Evolutionary conservation across 2,888 invertebrate genomes (phyloP).

Genomic region (Romanomermis culicivorax): DNA sequence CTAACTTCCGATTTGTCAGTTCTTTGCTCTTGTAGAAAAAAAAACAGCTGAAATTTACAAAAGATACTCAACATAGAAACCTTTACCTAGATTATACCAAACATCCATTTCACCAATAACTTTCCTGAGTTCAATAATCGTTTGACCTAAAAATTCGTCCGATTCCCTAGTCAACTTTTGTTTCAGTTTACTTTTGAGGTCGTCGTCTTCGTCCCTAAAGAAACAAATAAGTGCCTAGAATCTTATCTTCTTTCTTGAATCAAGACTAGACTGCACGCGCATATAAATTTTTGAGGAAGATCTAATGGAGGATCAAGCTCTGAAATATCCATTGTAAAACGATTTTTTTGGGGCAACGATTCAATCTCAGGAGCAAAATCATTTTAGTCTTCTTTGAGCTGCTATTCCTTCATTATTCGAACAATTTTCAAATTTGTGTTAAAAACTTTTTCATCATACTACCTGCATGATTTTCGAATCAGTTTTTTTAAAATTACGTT

Average conservation of each 20-base stretch:
- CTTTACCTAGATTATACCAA: constrained; percentile 89
- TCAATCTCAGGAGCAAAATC: too few species aligned
- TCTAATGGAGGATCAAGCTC: too few species aligned
- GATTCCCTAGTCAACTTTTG: constrained; percentile 94
- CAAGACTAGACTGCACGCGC: not conserved
- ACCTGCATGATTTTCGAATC: too few species aligned
- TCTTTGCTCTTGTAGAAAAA: constrained; percentile 51
- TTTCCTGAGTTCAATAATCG: constrained; percentile 90
- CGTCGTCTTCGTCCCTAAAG: constrained; percentile 85
- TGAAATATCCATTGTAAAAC: too few species aligned
- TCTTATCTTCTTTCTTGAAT: too few species aligned
- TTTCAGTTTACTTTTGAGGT: constrained; percentile 85
- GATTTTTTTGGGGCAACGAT: too few species aligned
- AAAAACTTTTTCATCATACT: too few species aligned
- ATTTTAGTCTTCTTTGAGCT: too few species aligned
- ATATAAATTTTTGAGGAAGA: constrained; percentile 6
- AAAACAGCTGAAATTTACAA: constrained; percentile 5
- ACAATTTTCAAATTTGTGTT: too few species aligned
- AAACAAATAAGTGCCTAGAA: not conserved
- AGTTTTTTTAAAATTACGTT: too few species aligned
- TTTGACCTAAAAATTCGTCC: constrained; percentile 98
- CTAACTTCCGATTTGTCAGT: constrained; percentile 99
- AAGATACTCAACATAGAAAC: too few species aligned
- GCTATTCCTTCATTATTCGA: too few species aligned
- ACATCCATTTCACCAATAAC: constrained; percentile 99